Percentiles rank a stretch among this genome's conserved stretches.
These are phyloP conservation scores for Lysandra bellargus DNA, from an alignment of 2,888 invertebrate genomes.

Conservation along the genomic window DNA sequence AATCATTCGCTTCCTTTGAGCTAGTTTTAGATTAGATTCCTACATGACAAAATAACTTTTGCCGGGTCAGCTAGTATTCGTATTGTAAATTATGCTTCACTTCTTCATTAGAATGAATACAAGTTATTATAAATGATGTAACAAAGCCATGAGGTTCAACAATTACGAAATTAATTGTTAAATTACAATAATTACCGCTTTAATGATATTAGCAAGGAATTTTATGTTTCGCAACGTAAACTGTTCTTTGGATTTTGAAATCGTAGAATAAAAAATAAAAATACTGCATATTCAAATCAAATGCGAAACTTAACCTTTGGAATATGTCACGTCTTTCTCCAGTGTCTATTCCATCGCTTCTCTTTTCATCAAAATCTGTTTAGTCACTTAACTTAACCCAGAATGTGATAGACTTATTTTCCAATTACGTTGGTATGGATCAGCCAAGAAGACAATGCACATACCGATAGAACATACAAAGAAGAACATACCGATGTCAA, in stretches of 20 bases:
- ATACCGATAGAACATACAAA: neutral
- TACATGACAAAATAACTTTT: too few relatives aligned
- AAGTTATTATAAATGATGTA: neutral
- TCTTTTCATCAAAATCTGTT: too few relatives aligned
- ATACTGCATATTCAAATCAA: too few relatives aligned
- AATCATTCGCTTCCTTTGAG: too few relatives aligned
- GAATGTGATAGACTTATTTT: neutral
- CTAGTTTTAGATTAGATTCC: too few relatives aligned
- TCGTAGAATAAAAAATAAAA: neutral
- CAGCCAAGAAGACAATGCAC: neutral
- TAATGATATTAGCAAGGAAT: constrained; percentile 1
- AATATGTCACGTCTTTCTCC: too few relatives aligned
- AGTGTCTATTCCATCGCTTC: too few relatives aligned
- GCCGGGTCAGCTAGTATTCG: too few relatives aligned
- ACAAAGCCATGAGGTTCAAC: constrained; percentile 12
- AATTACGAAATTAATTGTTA: constrained; percentile 5
- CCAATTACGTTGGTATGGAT: neutral
- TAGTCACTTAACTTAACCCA: too few relatives aligned
- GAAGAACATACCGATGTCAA: neutral
- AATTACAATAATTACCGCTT: constrained; percentile 5
- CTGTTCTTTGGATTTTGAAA: constrained; percentile 8
- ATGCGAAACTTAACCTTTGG: too few relatives aligned
- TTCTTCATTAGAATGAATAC: neutral
- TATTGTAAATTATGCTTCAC: neutral
- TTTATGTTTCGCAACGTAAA: neutral